Conservation (phyloP, 2,888 invertebrate species). For the Acleris holmiana region DNA sequence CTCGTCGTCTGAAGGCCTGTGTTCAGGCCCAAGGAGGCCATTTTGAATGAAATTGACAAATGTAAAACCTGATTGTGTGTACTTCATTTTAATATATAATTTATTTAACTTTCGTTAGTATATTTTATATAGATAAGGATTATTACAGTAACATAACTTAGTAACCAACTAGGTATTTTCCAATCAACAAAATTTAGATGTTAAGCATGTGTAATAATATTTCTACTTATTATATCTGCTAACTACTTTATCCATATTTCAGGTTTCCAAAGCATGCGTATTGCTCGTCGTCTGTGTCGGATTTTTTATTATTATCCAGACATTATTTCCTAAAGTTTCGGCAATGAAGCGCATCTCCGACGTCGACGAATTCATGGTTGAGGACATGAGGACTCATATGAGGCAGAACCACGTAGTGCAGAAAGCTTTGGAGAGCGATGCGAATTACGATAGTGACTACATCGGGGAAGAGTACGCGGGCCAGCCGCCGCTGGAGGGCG, state of each 20-base stretch:
- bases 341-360: conserved; percentile 58
- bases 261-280: conserved; percentile 56
- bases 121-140: too few relatives aligned
- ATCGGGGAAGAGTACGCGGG: conserved; percentile 50
- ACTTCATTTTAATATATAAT: too few relatives aligned
- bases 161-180: too few relatives aligned
- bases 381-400: conserved; percentile 63
- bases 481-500: conserved; percentile 53
- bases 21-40: too few relatives aligned
- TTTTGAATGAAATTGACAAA: too few relatives aligned
- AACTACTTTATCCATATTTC: conserved; percentile 43
- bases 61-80: too few relatives aligned
- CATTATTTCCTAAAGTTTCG: conserved; percentile 55
- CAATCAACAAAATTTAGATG: too few relatives aligned
- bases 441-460: conserved; percentile 52
- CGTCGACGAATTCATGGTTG: conserved; percentile 60
- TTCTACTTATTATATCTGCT: too few relatives aligned
- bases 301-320: conserved; percentile 57
- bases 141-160: too few relatives aligned
- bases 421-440: conserved; percentile 54
- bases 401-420: conserved; percentile 66
- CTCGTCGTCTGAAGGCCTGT: too few relatives aligned
- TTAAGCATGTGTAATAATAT: too few relatives aligned
- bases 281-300: conserved; percentile 56
- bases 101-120: too few relatives aligned